Evolutionary conservation across 2,797 vertebrate genomes (phyloP).

Genomic region (Sylvilagus floridanus): DNA sequence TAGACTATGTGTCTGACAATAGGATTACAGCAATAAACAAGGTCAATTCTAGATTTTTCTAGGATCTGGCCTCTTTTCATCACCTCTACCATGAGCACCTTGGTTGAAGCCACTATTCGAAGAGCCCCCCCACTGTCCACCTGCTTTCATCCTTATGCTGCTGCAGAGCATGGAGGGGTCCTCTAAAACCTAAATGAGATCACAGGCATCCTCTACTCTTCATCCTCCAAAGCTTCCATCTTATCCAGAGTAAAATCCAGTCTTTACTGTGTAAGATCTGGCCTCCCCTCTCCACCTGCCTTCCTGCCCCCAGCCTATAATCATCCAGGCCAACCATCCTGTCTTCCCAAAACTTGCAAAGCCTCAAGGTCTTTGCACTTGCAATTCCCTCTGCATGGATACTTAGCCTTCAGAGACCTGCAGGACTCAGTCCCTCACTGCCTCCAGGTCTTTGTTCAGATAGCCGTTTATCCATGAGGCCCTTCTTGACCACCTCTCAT

Average conservation of each 20-base stretch:
- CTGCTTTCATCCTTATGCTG: neutral
- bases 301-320: neutral
- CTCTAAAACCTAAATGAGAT: neutral
- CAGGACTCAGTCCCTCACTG: neutral
- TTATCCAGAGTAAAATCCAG: neutral
- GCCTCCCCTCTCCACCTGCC: neutral
- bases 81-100: neutral
- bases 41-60: neutral
- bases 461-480: neutral
- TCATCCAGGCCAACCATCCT: neutral
- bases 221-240: neutral
- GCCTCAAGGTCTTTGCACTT: neutral
- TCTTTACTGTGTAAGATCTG: neutral
- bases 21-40: neutral
- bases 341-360: neutral
- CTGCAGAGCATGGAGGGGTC: neutral
- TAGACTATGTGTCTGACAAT: neutral
- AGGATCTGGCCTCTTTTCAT: neutral
- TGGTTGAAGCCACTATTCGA: neutral
- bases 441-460: neutral
- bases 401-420: neutral
- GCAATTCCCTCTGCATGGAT: neutral
- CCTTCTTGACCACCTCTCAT: neutral
- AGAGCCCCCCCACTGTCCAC: neutral
- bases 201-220: neutral